phyloP scores from a whole-genome alignment of 2,888 invertebrate genomes.

The Lasioglossum vierecki region DNA sequence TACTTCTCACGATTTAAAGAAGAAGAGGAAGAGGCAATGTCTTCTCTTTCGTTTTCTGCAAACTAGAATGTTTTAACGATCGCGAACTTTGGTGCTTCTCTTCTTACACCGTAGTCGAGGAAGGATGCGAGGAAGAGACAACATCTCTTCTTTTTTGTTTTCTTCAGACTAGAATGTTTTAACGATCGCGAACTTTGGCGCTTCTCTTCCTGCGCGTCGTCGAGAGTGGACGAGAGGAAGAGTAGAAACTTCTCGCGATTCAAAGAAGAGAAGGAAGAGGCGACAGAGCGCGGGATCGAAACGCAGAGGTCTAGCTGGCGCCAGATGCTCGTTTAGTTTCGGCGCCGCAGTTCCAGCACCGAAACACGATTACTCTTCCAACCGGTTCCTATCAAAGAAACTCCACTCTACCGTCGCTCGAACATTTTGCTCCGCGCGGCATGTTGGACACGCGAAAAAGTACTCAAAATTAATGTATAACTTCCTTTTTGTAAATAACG shows the following conservation, averaged over 20 bases:
- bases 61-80: neutral
- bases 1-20: neutral
- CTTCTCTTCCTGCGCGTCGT: neutral
- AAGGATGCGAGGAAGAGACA: neutral
- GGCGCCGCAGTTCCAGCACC: slow-evolving; percentile 72
- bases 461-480: neutral
- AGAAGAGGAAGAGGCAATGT: slow-evolving; percentile 20
- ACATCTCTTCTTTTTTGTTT: slow-evolving; percentile 2
- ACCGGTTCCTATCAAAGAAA: slow-evolving; percentile 62
- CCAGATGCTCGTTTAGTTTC: slow-evolving; percentile 64
- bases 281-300: neutral
- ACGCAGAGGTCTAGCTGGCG: slow-evolving; percentile 64
- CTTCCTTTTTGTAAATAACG: neutral
- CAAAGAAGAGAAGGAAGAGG: neutral
- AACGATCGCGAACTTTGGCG: neutral
- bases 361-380: slow-evolving; percentile 65
- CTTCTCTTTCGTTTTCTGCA: neutral
- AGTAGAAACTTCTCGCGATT: neutral
- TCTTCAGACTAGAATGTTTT: neutral
- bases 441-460: neutral
- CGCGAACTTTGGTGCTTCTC: neutral
- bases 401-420: slow-evolving; percentile 16
- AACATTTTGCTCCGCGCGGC: neutral
- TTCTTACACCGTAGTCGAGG: neutral
- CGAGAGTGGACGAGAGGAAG: neutral